Evolutionary conservation across 2,888 invertebrate genomes (phyloP).

Genomic region (Temnothorax ravouxi): DNA sequence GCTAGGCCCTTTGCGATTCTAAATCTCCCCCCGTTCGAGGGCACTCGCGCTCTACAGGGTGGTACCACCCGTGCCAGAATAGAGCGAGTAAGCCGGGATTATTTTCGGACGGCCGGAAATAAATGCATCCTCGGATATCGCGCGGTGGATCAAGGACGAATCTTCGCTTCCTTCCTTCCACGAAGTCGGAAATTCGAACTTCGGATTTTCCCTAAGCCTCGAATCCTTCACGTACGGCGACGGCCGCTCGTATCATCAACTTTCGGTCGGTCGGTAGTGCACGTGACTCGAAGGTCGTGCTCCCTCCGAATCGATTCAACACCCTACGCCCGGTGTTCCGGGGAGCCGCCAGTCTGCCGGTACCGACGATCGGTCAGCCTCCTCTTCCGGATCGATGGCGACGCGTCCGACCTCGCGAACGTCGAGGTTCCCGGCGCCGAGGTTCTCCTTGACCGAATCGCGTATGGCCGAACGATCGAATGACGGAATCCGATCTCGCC

Average conservation of each 20-base stretch:
- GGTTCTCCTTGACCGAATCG: slow-evolving; percentile 41
- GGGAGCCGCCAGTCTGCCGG: slow-evolving; percentile 42
- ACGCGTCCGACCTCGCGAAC: slow-evolving; percentile 23
- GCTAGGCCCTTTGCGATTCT: slow-evolving; percentile 20
- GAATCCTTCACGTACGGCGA: slow-evolving; percentile 50
- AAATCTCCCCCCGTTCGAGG: background rate
- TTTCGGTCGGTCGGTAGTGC: slow-evolving; percentile 58
- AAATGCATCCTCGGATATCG: slow-evolving; percentile 25
- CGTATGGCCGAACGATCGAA: slow-evolving; percentile 25
- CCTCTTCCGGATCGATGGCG: slow-evolving; percentile 47
- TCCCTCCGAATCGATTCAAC: slow-evolving; percentile 64
- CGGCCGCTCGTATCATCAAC: slow-evolving; percentile 55
- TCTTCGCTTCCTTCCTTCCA: slow-evolving; percentile 10
- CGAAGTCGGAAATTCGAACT: slow-evolving; percentile 2
- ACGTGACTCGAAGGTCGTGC: slow-evolving; percentile 76
- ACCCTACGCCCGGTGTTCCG: slow-evolving; percentile 41
- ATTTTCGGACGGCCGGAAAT: slow-evolving; percentile 46
- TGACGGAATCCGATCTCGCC: slow-evolving; percentile 24
- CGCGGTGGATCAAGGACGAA: slow-evolving; percentile 21
- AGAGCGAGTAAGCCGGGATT: slow-evolving; percentile 5
- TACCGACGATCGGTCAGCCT: slow-evolving; percentile 65
- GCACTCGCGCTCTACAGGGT: slow-evolving; percentile 15
- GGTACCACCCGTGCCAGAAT: slow-evolving; percentile 24
- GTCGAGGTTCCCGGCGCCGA: background rate
- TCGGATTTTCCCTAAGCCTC: slow-evolving; percentile 18